Evolutionary conservation across 2,888 invertebrate genomes (phyloP), one percentile per base, ranked within the genome.

Genomic region (Apoda limacodes): DNA sequence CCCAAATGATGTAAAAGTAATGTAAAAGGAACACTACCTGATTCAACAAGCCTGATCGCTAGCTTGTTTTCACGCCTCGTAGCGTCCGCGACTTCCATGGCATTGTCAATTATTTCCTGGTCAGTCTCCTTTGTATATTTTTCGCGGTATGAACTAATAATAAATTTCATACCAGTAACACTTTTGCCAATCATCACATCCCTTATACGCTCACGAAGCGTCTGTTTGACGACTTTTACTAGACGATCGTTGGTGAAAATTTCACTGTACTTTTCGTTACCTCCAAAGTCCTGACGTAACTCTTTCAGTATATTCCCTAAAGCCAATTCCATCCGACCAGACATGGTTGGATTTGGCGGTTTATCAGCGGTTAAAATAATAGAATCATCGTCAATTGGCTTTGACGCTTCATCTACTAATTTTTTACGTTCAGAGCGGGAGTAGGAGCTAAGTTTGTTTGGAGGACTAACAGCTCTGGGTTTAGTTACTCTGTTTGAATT

Each of bases 321-420:
- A 11, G 65, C 66, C 31, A 72, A 43, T 50, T 74, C 75, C 33
- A 78, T 40, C n/a, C 75, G 64, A 20, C 75, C 72, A 13, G 39
- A 50, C 40, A 68, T 35, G 42, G 60, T 59, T 22, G 44, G 45
- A 20, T 55, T 41, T 2, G 69, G 66, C 32, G 42, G 44, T 14
- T 40, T 35, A 43, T 62, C 55, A 5, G 57, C 43, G 25, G 42
- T 46, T 34, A 63, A 42, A 37, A 58, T 36, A 19, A 36, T 3
- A 22, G 33, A 23, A 23, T 45, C 39, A 4, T 37, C 37, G 4
- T 15, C 22, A 9, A 26, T 22, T 26, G 24, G 24, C 13, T 9
- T 28, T 32, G 25, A 23, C 7, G 26, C 20, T 24, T 39, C 26
- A 5, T 22, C 9, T 19, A 37, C 32, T 15, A 42, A 39, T 23